Conservation (phyloP, 2,888 invertebrate genomes). For the Phyllotreta cruciferae region DNA sequence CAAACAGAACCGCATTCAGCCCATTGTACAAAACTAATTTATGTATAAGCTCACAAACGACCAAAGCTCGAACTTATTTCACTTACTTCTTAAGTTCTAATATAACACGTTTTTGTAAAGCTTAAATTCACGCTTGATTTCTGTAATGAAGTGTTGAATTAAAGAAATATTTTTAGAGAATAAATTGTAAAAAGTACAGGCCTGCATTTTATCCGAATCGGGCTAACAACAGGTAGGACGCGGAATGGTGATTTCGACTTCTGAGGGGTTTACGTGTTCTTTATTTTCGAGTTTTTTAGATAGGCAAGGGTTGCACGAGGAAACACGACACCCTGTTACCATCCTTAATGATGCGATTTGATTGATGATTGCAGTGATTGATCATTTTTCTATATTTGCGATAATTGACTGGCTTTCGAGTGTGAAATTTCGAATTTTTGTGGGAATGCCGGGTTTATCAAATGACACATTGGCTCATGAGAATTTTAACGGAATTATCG, state of each 20-base stretch:
- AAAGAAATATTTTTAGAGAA: not conserved
- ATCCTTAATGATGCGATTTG: constrained; percentile 50
- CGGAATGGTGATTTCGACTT: constrained; percentile 5
- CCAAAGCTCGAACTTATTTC: not conserved
- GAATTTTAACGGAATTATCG: constrained; percentile 36
- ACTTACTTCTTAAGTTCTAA: too few relatives aligned
- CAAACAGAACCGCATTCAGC: not conserved
- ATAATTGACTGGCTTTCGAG: constrained; percentile 46
- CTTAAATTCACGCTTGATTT: too few relatives aligned
- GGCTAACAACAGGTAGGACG: constrained; percentile 30
- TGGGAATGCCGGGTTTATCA: constrained; percentile 39
- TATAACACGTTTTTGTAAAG: too few relatives aligned
- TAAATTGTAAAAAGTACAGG: not conserved
- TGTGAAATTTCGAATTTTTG: constrained; percentile 49
- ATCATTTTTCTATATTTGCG: constrained; percentile 50
- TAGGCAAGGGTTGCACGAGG: constrained; percentile 40
- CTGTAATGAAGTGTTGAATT: not conserved
- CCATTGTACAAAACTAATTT: not conserved
- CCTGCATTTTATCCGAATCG: constrained; percentile 10
- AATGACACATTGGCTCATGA: constrained; percentile 27
- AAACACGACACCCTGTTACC: constrained; percentile 44
- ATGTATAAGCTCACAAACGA: not conserved
- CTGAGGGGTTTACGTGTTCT: not conserved
- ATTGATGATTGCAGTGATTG: constrained; percentile 52
- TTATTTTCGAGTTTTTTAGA: constrained; percentile 32